Evolutionary conservation across 2,888 invertebrate genomes (phyloP), one percentile per base, ranked within the genome.

Genomic region (Pollenia amentaria): DNA sequence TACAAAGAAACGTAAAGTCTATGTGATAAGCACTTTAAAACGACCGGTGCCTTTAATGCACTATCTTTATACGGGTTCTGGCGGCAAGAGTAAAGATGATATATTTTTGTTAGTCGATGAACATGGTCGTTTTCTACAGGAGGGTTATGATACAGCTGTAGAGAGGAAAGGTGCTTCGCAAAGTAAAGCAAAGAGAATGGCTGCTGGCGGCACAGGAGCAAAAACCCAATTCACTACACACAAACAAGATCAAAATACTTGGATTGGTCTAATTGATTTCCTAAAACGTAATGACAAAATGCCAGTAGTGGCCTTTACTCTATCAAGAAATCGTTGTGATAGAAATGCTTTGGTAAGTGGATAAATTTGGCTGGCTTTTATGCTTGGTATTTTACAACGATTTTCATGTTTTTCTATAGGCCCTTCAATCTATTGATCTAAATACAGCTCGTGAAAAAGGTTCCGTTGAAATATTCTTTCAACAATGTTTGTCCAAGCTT

Each of bases 11-110:
- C 95, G 97, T 84, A 98, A 97, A 92, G 97, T 97, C 79, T 98
- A 97, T 91, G 99, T 99, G 0, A 97, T 99, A 12, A 98, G 97
- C 84, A 99, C 99, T 0, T 94, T 95, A 0, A 97, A 98, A 91
- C 94, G 99, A 78, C 99, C 99, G 0, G 98, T 99, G 0, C 99
- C 99, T 0, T 94, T 99, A 57, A 97, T 98, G 91, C 99, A 99
- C 93, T 98, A 96, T 93, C 94, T 99, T 0, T 99, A 98, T 90
- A 97, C 97, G 16, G 95, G 95, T 0, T 94, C 95, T 42, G 96
- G 96, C n/a, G 96, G 96, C n/a, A 93, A 91, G 81, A 91, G 91
- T 40, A 96, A 95, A 89, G 94, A 97, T 90, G 96, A 97, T 89
- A 94, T 96, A 70, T 98, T 97, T 93, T 92, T 97, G 48, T 94